Percentiles rank a stretch among this genome's conserved stretches.
These are phyloP conservation scores for Tyrophagus putrescentiae DNA, from an alignment of 1,140 invertebrate genomes.

Conservation along the genomic window DNA sequence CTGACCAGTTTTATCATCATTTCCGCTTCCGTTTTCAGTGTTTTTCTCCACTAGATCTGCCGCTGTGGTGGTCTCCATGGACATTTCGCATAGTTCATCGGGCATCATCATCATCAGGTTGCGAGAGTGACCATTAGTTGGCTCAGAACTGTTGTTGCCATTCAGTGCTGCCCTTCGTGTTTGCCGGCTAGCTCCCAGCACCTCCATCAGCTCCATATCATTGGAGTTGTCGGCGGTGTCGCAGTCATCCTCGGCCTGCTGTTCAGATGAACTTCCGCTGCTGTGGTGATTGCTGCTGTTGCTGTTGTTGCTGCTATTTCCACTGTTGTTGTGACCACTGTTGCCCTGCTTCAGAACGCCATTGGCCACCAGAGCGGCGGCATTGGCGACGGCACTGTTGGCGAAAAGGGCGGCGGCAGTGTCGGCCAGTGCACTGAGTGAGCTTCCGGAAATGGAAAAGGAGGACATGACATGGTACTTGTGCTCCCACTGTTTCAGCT, in stretches of 20 bases:
- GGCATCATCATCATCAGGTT: slow-evolving; percentile 6
- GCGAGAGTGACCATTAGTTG: background rate
- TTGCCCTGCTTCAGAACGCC: background rate
- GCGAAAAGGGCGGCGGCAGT: background rate
- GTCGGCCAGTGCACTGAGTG: background rate
- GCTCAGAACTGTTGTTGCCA: background rate
- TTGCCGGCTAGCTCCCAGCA: no score
- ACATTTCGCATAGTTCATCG: slow-evolving; percentile 12
- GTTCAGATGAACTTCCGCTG: no score
- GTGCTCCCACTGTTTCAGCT: slow-evolving; percentile 13
- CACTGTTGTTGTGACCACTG: background rate
- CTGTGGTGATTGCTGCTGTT: background rate
- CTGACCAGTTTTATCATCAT: background rate
- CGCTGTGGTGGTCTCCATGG: slow-evolving; percentile 11
- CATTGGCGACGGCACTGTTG: background rate
- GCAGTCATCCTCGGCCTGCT: no score
- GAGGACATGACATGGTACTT: slow-evolving; percentile 11
- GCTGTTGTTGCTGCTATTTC: background rate
- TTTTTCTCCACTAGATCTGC: background rate
- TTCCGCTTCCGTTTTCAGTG: background rate
- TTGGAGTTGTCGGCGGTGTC: no score
- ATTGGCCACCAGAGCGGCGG: background rate
- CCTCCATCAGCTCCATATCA: no score
- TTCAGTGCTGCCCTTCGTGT: no score
- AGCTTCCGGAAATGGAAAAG: no score